Evolutionary conservation across 53 echinoderm and acorn worm species (phyloP).

Genomic region (Crossaster papposus): DNA sequence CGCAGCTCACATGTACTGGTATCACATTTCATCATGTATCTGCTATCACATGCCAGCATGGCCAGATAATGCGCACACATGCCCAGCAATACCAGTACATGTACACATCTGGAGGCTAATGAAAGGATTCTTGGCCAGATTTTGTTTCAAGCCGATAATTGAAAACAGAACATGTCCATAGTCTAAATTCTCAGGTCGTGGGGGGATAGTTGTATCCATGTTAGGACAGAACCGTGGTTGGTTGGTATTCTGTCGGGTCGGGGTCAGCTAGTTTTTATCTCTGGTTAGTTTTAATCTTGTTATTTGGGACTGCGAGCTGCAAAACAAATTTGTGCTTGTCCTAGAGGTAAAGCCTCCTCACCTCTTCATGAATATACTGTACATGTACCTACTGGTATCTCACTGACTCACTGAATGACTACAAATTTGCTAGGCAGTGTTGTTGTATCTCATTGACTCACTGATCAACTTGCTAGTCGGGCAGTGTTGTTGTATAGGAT

Average conservation of each 20-base stretch:
- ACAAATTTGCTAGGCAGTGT: too few relatives aligned
- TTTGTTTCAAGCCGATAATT: slow-evolving; percentile 57
- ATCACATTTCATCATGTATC: neutral
- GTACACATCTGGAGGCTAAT: slow-evolving; percentile 40
- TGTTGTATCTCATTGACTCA: too few relatives aligned
- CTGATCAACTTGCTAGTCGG: too few relatives aligned
- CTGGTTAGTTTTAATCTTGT: neutral
- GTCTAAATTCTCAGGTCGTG: slow-evolving; percentile 51
- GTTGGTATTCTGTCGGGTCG: slow-evolving; percentile 23
- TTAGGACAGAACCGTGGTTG: slow-evolving; percentile 39
- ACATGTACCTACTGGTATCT: too few relatives aligned
- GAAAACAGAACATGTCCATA: slow-evolving; percentile 61
- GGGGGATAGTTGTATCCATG: slow-evolving; percentile 28
- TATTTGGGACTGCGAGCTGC: neutral
- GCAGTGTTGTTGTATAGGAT: too few relatives aligned
- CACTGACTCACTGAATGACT: too few relatives aligned
- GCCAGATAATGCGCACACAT: neutral
- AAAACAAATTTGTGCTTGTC: neutral
- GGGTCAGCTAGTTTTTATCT: neutral
- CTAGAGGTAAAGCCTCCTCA: too few relatives aligned
- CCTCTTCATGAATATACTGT: too few relatives aligned
- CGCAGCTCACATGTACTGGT: too few relatives aligned
- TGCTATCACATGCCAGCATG: slow-evolving; percentile 17
- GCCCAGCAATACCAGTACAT: too few relatives aligned
- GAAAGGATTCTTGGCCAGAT: slow-evolving; percentile 30